Base-by-base conservation (phyloP, 2,888 invertebrate species). In the Cylindroiulus punctatus region DNA sequence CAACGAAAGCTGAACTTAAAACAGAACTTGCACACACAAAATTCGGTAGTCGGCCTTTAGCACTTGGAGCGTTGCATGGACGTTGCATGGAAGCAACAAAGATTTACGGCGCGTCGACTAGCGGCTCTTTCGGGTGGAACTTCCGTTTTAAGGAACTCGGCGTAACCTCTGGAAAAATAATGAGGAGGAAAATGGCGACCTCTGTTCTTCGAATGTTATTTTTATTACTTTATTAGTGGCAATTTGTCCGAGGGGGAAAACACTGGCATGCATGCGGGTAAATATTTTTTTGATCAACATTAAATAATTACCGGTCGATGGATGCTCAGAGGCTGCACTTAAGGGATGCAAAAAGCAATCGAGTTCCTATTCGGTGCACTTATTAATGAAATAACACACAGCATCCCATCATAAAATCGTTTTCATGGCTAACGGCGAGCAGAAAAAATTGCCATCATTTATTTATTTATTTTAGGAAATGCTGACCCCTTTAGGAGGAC, bases 191-290 rank as follows among this genome's bases (percentile, higher is more conserved):
- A 65, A 65, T 65, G 65, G 65, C 65, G 65, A 65, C 65, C 65
- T 65, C 65, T 65, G 65, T 65, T 65, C 65, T 26, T n/a, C 65
- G n/a, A n/a, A 26, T 65, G 65, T 26, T 65, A 65, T 65, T 65
- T 52, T 65, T 65, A 65, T 65, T 65, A 65, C 65, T 65, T 65
- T 65, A 65, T 65, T 65, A 65, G 65, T 26, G 65, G 65, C 65
- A 65, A 65, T 65, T 65, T 65, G 65, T 65, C 65, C 65, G 65
- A 65, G 65, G 65, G 65, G 65, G 65, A 65, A n/a, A 65, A 65
- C 65, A 26, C 26, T 65, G 22, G 65, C 65, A 65, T 65, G 65
- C 65, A 65, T 22, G 65, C 65, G n/a, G 65, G 65, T 65, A 65
- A 26, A 65, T n/a, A 26, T 65, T 65, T 65, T 52, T 65, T 65